These are phyloP conservation scores for Tinea trinotella DNA, from an alignment of 2,888 invertebrate species.

Conservation along the genomic window DNA sequence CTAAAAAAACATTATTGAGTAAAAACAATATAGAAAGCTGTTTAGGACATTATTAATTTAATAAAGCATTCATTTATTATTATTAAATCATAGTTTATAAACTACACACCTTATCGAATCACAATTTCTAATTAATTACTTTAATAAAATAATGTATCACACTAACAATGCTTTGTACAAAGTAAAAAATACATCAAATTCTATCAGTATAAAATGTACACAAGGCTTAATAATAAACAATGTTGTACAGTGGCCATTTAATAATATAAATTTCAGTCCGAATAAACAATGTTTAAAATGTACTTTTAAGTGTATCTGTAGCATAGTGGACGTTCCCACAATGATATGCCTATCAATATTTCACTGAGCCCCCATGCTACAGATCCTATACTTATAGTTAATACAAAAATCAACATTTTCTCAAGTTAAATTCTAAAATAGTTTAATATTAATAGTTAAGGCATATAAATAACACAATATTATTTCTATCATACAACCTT, in stretches of 20 bases:
- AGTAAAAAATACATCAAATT: slow-evolving; percentile 64
- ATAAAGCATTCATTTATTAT: slow-evolving; percentile 52
- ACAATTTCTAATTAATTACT: slow-evolving; percentile 61
- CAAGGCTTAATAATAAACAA: slow-evolving; percentile 7
- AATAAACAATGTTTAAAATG: slow-evolving; percentile 12
- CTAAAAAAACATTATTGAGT: slow-evolving; percentile 51
- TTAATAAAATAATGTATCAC: slow-evolving; percentile 66
- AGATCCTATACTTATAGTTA: slow-evolving; percentile 23
- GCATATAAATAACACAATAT: slow-evolving; percentile 58
- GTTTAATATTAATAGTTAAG: slow-evolving; percentile 49
- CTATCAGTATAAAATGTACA: slow-evolving; percentile 48
- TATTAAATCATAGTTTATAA: slow-evolving; percentile 36
- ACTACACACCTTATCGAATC: slow-evolving; percentile 69
- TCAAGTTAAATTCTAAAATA: slow-evolving; percentile 20
- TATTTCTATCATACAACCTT: slow-evolving; percentile 61
- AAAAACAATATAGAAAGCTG: slow-evolving; percentile 56
- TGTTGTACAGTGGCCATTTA: background rate
- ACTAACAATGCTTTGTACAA: slow-evolving; percentile 67
- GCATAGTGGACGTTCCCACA: background rate
- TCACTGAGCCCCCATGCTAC: background rate
- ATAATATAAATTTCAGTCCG: slow-evolving; percentile 12
- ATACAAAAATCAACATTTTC: slow-evolving; percentile 25
- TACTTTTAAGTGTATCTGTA: background rate
- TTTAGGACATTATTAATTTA: slow-evolving; percentile 51
- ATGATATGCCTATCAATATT: slow-evolving; percentile 11